These are phyloP conservation scores for Nomada hirtipes DNA, from an alignment of 2,888 invertebrate species.

Conservation along the genomic window DNA sequence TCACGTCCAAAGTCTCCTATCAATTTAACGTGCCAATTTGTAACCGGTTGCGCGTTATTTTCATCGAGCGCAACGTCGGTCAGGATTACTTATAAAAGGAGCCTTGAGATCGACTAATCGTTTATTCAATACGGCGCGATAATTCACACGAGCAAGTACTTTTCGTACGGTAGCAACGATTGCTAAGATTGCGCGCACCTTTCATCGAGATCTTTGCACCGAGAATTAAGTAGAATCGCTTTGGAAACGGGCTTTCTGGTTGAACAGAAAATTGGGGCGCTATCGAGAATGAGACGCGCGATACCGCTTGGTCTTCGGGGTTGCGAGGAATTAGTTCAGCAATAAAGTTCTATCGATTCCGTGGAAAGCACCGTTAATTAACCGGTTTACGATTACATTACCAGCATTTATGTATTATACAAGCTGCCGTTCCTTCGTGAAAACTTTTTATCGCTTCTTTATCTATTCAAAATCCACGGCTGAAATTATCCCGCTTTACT, in stretches of 20 bases:
- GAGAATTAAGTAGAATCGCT: background rate
- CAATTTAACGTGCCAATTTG: constrained; percentile 67
- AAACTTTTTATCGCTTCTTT: too few relatives aligned
- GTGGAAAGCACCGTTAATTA: constrained; percentile 35
- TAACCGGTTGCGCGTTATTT: constrained; percentile 53
- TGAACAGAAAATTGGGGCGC: too few relatives aligned
- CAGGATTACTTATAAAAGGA: constrained; percentile 42
- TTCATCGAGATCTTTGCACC: background rate
- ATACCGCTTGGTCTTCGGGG: background rate
- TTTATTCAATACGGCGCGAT: constrained; percentile 45
- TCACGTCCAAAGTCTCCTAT: constrained; percentile 40
- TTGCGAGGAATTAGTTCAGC: constrained; percentile 29
- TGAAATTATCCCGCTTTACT: too few relatives aligned
- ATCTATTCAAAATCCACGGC: background rate
- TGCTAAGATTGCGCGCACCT: background rate
- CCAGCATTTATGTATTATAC: constrained; percentile 6
- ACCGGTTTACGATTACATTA: constrained; percentile 30
- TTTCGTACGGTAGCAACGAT: background rate
- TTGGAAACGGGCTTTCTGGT: too few relatives aligned
- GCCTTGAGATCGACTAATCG: constrained; percentile 52
- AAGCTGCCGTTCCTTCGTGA: too few relatives aligned
- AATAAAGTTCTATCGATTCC: constrained; percentile 40
- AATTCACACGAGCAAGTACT: constrained; percentile 37
- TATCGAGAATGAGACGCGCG: background rate
- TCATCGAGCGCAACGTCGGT: constrained; percentile 39